Evolutionary conservation across 2,113 vertebrate genomes (phyloP).

Genomic region (Tylochromis polylepis): DNA sequence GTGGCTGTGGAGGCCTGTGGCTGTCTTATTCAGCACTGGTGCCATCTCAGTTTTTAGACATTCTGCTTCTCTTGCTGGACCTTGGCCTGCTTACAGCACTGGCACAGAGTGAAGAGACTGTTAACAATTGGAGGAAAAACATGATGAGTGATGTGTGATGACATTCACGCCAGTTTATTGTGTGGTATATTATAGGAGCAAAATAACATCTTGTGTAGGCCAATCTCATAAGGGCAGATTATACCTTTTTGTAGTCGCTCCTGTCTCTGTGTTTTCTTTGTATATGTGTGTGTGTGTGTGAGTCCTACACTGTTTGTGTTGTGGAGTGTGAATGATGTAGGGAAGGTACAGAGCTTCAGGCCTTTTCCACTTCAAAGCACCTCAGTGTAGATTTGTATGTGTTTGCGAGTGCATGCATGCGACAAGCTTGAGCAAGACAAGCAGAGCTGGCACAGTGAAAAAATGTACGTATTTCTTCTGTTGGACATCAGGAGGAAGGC

Average conservation of each 20-base stretch:
- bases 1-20: slow-evolving; percentile 28
- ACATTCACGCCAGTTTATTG: background rate
- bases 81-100: slow-evolving; percentile 1
- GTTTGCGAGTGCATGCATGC: slow-evolving; percentile 32
- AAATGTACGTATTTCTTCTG: slow-evolving; percentile 34
- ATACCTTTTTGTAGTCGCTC: background rate
- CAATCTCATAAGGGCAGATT: slow-evolving; percentile 11
- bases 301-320: slow-evolving; percentile 46
- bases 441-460: slow-evolving; percentile 30
- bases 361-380: slow-evolving; percentile 68
- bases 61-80: slow-evolving; percentile 4
- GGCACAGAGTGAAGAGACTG: background rate
- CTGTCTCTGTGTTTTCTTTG: background rate
- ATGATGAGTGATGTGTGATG: background rate
- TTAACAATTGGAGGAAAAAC: background rate
- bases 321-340: slow-evolving; percentile 61
- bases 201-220: slow-evolving; percentile 6
- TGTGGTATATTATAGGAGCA: background rate
- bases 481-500: background rate
- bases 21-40: slow-evolving; percentile 6
- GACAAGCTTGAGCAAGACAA: slow-evolving; percentile 61
- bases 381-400: slow-evolving; percentile 36
- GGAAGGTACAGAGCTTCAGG: slow-evolving; percentile 66
- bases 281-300: background rate
- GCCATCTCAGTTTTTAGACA: slow-evolving; percentile 31